Evolutionary conservation across 37 sponge, comb jelly and placozoan species (phyloP), one percentile per base, ranked within the genome.

Genomic region (Agelas oroides): DNA sequence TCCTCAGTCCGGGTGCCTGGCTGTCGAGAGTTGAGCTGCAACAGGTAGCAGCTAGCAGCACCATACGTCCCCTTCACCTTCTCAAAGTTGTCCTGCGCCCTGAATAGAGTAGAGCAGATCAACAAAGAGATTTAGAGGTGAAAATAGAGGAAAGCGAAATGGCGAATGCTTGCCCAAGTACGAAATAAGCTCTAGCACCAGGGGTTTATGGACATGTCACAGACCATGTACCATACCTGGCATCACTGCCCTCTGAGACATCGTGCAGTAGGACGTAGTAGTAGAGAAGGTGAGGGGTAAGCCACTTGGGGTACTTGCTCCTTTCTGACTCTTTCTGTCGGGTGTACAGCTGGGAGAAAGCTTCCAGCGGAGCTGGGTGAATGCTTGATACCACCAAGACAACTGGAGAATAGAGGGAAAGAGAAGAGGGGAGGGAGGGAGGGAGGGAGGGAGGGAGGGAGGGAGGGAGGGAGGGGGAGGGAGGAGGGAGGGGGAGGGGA

Each of bases 221-320:
- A 46, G n/a, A n/a, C n/a, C n/a, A n/a, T n/a, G n/a, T n/a, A n/a
- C n/a, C 46, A 8, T 31, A 94, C 95, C 78, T 64, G 0, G 28
- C 28, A 1, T 30, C 73, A 21, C 53, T 59, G 6, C 90, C 84
- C 11, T 78, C 66, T 0, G 39, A 20, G 12, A 32, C 28, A 31
- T 96, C 94, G 38, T 96, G 96, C 24, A 96, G 82, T 25, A 96
- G 84, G 31, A 96, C 62, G 53, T 84, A 78, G 41, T 90, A 90
- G 81, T 90, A 83, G 72, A 71, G 77, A 56, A 86, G 18, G 53
- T 89, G 90, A 25, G 90, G 86, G 24, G 84, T 66, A 77, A 94
- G 78, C 89, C 92, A 87, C 75, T 93, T 86, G 46, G 94, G 91
- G 38, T 91, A 53, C 27, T 66, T 63, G 37, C 28, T 60, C 72